These are phyloP conservation scores for Planiliza haematocheilus DNA, from an alignment of 2,113 vertebrate genomes.

Conservation along the genomic window DNA sequence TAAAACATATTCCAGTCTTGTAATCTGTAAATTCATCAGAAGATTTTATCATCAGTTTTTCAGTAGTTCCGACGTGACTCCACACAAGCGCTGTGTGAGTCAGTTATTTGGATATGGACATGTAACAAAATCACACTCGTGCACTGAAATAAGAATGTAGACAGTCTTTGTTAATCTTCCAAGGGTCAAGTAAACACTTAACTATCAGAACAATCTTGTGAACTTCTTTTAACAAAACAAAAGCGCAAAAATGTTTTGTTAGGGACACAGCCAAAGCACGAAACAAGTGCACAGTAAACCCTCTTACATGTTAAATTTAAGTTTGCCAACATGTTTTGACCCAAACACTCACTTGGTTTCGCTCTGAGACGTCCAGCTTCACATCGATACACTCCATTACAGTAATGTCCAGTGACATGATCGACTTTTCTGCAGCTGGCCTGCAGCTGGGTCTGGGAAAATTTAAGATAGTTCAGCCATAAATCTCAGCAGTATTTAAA, in stretches of 20 bases:
- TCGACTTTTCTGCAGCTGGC: not conserved
- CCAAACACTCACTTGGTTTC: fast-evolving
- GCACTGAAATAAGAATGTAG: too few species aligned
- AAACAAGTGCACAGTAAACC: not conserved
- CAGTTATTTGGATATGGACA: too few species aligned
- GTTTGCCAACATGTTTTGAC: fast-evolving
- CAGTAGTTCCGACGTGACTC: too few species aligned
- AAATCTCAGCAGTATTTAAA: too few species aligned
- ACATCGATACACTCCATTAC: not conserved
- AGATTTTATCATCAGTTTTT: too few species aligned
- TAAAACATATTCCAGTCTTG: too few species aligned
- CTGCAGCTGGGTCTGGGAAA: not conserved
- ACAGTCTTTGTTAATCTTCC: too few species aligned
- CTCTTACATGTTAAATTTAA: not conserved
- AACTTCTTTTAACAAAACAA: not conserved
- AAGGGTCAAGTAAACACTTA: too few species aligned
- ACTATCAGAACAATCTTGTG: fast-evolving
- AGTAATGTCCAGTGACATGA: not conserved
- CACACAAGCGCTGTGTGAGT: too few species aligned
- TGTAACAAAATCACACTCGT: too few species aligned
- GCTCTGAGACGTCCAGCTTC: conserved; percentile 13
- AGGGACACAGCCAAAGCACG: not conserved
- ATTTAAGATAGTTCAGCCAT: too few species aligned
- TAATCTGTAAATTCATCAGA: too few species aligned
- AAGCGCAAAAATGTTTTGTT: not conserved